A percentile compares a stretch with the other conserved stretches of the same genome.
Evolutionary conservation across 2,113 vertebrate genomes (phyloP).

Genomic region (Numenius arquata): DNA sequence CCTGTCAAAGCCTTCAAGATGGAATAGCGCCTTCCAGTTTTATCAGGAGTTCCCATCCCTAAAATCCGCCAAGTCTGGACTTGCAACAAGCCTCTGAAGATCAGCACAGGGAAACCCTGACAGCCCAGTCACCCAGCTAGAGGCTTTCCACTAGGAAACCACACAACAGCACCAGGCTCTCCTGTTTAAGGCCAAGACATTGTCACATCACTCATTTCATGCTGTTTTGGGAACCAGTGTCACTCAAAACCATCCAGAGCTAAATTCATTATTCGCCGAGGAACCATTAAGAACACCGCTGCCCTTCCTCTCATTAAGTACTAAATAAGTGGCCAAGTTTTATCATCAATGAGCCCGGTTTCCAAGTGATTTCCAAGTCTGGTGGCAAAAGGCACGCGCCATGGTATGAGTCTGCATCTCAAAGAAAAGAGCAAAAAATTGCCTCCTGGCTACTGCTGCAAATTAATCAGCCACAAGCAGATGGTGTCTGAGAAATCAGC

Average conservation of each 20-base stretch:
- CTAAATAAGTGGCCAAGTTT: not conserved
- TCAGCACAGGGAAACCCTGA: not conserved
- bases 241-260: not conserved
- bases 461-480: constrained; percentile 14
- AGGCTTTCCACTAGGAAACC: not conserved
- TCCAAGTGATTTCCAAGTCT: not conserved
- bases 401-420: not conserved
- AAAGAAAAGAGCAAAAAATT: not conserved
- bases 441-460: constrained; percentile 3
- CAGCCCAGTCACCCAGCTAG: not conserved
- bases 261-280: not conserved
- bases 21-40: not conserved
- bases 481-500: constrained; percentile 1
- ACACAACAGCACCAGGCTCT: not conserved
- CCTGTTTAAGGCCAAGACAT: not conserved
- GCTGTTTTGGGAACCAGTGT: not conserved
- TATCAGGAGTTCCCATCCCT: not conserved
- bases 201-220: not conserved
- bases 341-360: rapidly evolving
- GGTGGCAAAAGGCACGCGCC: not conserved
- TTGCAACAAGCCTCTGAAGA: not conserved
- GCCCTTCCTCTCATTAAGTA: not conserved
- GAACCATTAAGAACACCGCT: not conserved
- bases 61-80: not conserved
- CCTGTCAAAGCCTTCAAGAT: not conserved